A percentile compares a stretch with the other conserved stretches of the same genome.
Evolutionary conservation across 2,888 invertebrate species (phyloP).

Genomic region (Octonoba sinensis): DNA sequence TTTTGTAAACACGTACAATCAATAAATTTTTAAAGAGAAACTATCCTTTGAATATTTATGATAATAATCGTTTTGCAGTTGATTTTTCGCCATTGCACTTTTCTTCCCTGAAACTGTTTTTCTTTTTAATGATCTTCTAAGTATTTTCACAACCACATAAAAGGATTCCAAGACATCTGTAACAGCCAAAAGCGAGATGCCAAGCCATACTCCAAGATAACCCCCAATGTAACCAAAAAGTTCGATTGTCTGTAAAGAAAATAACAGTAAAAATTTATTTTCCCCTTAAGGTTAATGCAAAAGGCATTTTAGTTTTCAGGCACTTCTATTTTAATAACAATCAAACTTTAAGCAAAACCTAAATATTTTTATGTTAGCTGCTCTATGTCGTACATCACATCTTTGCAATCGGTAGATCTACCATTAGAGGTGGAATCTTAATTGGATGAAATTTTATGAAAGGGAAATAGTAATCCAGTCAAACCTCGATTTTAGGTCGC

Average conservation of each 20-base stretch:
- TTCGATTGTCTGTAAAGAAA: conserved; percentile 35
- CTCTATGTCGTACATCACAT: too few relatives aligned
- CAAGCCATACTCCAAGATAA: conserved; percentile 39
- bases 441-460: too few relatives aligned
- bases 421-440: too few relatives aligned
- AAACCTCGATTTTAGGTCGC: too few relatives aligned
- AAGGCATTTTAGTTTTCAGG: neutral
- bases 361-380: too few relatives aligned
- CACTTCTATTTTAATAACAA: too few relatives aligned
- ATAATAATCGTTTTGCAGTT: conserved; percentile 1
- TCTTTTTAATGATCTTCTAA: neutral
- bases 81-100: neutral
- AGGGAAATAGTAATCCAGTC: too few relatives aligned
- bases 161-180: conserved; percentile 41
- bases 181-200: conserved; percentile 45
- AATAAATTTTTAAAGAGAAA: conserved; percentile 37
- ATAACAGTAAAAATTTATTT: neutral
- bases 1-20: neutral
- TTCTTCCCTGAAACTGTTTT: neutral
- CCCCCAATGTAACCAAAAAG: conserved; percentile 53
- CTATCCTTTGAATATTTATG: conserved; percentile 13
- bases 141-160: conserved; percentile 5
- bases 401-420: too few relatives aligned
- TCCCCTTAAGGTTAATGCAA: neutral
- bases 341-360: too few relatives aligned